Evolutionary conservation across 23 tunicate species (phyloP).

Genomic region (Styela plicata): DNA sequence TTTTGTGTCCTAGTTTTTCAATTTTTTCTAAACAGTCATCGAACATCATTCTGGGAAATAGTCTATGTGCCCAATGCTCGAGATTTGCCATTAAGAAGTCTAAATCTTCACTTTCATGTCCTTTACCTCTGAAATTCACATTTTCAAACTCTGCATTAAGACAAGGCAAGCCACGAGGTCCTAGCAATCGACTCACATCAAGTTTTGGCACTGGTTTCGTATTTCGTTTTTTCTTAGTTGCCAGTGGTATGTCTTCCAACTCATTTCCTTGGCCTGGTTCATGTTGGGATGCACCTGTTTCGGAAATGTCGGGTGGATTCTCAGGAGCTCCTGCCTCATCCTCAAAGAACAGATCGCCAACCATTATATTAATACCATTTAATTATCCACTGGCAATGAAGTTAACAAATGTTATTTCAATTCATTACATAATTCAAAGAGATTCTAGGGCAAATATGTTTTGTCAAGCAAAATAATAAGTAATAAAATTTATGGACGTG

Average conservation of each 20-base stretch:
- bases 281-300: neutral
- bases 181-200: constrained; percentile 45
- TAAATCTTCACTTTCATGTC: constrained; percentile 83
- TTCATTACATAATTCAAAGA: too few relatives aligned
- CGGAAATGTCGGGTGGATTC: neutral
- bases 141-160: constrained; percentile 45
- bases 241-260: constrained; percentile 62
- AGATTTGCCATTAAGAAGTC: constrained; percentile 49
- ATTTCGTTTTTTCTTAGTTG: constrained; percentile 49
- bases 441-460: too few relatives aligned
- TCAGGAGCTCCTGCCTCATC: neutral
- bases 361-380: too few relatives aligned
- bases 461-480: too few relatives aligned
- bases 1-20: constrained; percentile 79
- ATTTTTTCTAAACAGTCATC: constrained; percentile 89
- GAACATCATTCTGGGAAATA: constrained; percentile 74
- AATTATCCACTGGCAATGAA: too few relatives aligned
- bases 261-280: neutral
- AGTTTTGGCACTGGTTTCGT: constrained; percentile 82
- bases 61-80: constrained; percentile 95
- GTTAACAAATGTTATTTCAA: too few relatives aligned
- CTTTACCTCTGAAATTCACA: constrained; percentile 66
- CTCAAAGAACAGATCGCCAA: neutral
- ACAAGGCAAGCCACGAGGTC: constrained; percentile 74
- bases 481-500: too few relatives aligned